Base-by-base conservation (phyloP, 2,113 vertebrate species). In the Jacana jacana region DNA sequence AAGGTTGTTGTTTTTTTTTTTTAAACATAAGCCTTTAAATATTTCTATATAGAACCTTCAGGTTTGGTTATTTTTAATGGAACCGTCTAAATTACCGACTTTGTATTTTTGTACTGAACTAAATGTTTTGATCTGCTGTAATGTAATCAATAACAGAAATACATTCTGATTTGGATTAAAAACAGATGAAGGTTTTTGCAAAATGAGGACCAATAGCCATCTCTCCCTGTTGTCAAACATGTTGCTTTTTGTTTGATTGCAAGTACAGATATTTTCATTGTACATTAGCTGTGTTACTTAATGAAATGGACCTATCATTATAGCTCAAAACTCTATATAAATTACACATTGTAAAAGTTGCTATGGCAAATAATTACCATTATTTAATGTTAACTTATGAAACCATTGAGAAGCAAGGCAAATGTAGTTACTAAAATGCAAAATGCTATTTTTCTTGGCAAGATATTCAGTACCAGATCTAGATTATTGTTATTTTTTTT, bases 281-380 rank as follows among this genome's bases (percentile, higher is more conserved):
- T 27, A 27, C 0, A 0, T 61, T 82, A 70, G 20, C 60, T 87
- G 35, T 39, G 55, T 14, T 79, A 11, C 84, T 79, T 90, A 91
- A 91, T 90, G 58, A 88, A 95, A 92, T 40, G 37, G 37, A 46
- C 81, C 31, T 75, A 61, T 81, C 6, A 11, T 72, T 77, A 42
- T 69, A 92, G 66, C 79, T 83, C 37, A 73, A 75, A 89, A 92
- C 80, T n/a, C 39, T 66, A 25, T 94, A 80, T 89, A 93, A 96
- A 96, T 97, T 95, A 52, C 42, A 86, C 78, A 96, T 75, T 92
- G 72, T 96, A 93, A 80, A 4, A 91, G 96, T 97, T 97, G 89
- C 96, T 90, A 97, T 97, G 92, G 87, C 69, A 95, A 95, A 95
- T 96, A 89, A 96, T 96, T 89, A 33, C 87, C 66, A 63, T 87